Conservation (phyloP, 2,888 invertebrate species). For the Anaspis maculata region DNA sequence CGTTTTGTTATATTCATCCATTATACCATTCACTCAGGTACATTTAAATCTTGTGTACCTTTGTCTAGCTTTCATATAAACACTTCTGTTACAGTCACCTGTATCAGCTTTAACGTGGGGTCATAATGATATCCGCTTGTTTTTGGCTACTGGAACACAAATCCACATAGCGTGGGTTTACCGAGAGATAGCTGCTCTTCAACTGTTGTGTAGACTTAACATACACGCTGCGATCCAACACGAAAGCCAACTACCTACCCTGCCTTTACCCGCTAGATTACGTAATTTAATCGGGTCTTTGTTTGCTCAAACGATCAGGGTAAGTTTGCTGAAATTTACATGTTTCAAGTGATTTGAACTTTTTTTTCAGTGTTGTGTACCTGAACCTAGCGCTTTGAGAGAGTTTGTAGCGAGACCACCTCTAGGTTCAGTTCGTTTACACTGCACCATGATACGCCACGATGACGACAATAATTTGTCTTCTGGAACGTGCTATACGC, state of each 20-base stretch:
- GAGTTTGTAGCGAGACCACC: conserved; percentile 93
- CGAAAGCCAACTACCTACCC: conserved; percentile 64
- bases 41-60: conserved; percentile 16
- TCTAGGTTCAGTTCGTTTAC: conserved; percentile 72
- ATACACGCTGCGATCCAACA: conserved; percentile 67
- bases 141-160: conserved; percentile 85
- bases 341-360: neutral
- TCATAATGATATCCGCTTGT: conserved; percentile 91
- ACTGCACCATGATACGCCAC: conserved; percentile 96
- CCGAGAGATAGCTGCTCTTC: conserved; percentile 80
- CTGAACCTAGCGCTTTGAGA: conserved; percentile 76
- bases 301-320: conserved; percentile 90
- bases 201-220: conserved; percentile 77
- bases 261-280: conserved; percentile 83
- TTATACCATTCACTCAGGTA: conserved; percentile 70
- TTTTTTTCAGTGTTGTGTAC: conserved; percentile 78
- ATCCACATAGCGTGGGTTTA: conserved; percentile 93
- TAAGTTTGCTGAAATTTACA: conserved; percentile 37
- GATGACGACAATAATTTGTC: conserved; percentile 69
- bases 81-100: conserved; percentile 51
- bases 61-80: neutral
- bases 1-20: conserved; percentile 68
- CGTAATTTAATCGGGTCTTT: conserved; percentile 77
- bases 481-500: conserved; percentile 70
- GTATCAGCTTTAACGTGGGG: conserved; percentile 97